These are phyloP conservation scores for Chrysopa pallens DNA, from an alignment of 1,140 invertebrate genomes.

Conservation along the genomic window DNA sequence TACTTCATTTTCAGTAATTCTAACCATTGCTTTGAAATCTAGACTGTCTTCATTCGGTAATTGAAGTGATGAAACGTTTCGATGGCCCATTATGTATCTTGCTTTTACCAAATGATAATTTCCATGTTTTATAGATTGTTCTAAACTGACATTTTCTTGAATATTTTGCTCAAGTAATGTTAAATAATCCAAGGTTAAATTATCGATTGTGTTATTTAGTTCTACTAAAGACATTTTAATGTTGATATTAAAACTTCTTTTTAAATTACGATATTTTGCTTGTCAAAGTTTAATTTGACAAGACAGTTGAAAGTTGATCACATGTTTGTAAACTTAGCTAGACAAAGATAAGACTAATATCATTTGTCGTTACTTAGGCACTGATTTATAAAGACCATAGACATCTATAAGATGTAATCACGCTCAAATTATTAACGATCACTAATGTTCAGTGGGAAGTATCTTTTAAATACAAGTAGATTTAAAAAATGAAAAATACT, in stretches of 20 bases:
- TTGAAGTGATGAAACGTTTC: conserved; percentile 39
- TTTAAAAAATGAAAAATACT: no score
- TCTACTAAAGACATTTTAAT: conserved; percentile 7
- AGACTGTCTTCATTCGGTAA: conserved; percentile 39
- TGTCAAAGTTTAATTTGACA: no score
- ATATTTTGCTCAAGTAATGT: conserved; percentile 51
- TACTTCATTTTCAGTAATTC: conserved; percentile 19
- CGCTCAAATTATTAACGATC: no score
- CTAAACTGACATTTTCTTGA: conserved; percentile 36
- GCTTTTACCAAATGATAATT: conserved; percentile 49
- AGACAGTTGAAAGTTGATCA: no score
- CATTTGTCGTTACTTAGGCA: no score
- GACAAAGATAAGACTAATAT: no score
- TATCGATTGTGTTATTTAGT: conserved; percentile 36
- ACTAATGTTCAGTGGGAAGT: no score
- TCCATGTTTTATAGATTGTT: conserved; percentile 39
- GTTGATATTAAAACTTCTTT: background rate
- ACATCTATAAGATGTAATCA: no score
- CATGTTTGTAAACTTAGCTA: no score
- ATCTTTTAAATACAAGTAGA: no score
- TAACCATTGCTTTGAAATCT: conserved; percentile 33
- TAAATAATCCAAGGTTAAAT: conserved; percentile 36
- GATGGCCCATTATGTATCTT: conserved; percentile 51
- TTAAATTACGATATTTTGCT: background rate
- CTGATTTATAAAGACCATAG: no score